A percentile compares a stretch with the other conserved stretches of the same genome.
Evolutionary conservation across 2,797 vertebrate genomes (phyloP).

Genomic region (Garrulus glandarius): DNA sequence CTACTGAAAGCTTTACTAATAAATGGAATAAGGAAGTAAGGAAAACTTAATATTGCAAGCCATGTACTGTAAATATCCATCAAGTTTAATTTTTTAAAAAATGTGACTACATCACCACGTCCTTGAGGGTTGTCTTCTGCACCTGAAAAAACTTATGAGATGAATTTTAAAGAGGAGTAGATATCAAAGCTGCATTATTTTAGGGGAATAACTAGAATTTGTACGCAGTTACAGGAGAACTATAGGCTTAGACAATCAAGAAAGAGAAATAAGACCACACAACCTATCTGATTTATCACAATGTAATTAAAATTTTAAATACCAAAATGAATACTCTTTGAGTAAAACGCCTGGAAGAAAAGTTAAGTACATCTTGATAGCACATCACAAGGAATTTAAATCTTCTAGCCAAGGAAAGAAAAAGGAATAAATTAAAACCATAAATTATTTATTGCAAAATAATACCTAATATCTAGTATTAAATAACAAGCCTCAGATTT

Average conservation of each 20-base stretch:
- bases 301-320: not conserved
- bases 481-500: conserved; percentile 39
- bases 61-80: not conserved
- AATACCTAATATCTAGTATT: conserved; percentile 57
- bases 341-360: not conserved
- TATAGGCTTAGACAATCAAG: not conserved
- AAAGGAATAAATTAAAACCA: not conserved
- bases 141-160: not conserved
- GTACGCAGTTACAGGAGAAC: not conserved
- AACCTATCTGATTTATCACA: not conserved
- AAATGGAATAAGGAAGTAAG: not conserved
- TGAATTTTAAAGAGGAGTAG: not conserved
- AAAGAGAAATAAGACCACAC: not conserved
- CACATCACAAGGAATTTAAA: not conserved
- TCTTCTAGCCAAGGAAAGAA: not conserved
- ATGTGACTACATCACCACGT: not conserved
- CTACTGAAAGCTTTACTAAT: not conserved
- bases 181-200: not conserved
- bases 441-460: conserved; percentile 27
- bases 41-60: not conserved
- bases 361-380: not conserved
- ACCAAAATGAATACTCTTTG: not conserved
- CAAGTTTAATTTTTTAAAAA: not conserved
- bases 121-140: not conserved
- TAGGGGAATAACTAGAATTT: not conserved